Base-by-base conservation (phyloP, 2,113 vertebrate genomes). In the Xiphophorus maculatus region DNA sequence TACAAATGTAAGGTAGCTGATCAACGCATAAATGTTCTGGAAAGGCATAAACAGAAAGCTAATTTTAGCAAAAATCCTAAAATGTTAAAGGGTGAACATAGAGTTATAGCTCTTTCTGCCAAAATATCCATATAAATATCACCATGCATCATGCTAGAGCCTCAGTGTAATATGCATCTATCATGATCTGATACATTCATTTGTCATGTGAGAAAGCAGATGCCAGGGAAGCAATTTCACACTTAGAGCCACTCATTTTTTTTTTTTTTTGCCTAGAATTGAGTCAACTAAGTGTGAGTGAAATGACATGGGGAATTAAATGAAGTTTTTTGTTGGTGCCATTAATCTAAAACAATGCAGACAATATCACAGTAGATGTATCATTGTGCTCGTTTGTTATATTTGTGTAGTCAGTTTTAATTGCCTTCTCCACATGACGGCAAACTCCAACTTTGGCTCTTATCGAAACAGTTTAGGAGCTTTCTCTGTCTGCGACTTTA, bases 191-290 rank as follows among this genome's bases (percentile, higher is more conserved):
- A 73, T 71, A 69, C 69, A 40, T n/a, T 69, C 69, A 71, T 77
- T 75, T 73, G 79, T 85, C 71, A 71, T 68, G 69, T n/a, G 76
- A 76, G 68, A 77, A 68, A 51, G 79, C 54, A 73, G 66, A 80
- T 29, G 79, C 37, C 32, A 65, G 12, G 25, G 60, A 79, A 60
- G 80, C 85, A 85, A 92, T 92, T 94, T 91, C 89, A 92, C 89
- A 89, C 82, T 85, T 33, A 76, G 76, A 81, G 80, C 79, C 66
- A 65, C 63, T 30, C 77, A 33, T 35, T 35, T 35, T 35, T 35
- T 9, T 35, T 69, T 80, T 86, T 44, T 76, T 82, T 84, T 72
- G 37, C 14, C 40, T 84, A 66, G 35, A 33, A 74, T 82, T 61
- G 61, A 90, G 84, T 84, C 72, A 62, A 70, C 32, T 54, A 77